Conservation (phyloP, 2,888 invertebrate genomes). For the Sesia apiformis region DNA sequence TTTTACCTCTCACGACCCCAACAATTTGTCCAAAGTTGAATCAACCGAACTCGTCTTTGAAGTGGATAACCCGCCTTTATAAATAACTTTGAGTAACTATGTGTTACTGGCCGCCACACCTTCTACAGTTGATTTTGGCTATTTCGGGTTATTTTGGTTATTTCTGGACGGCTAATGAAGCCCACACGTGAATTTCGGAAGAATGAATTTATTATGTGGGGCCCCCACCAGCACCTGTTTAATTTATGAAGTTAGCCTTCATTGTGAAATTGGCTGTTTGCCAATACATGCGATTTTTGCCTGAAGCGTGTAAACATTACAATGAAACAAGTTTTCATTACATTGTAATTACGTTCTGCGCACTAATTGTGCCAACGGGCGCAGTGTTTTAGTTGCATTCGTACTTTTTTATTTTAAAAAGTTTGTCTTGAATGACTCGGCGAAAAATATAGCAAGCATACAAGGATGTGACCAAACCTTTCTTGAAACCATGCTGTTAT, state of each 20-base stretch:
- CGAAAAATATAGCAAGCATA: too few species aligned
- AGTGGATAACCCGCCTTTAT: not conserved
- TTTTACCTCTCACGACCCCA: too few species aligned
- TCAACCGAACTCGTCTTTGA: too few species aligned
- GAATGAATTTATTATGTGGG: slow-evolving; percentile 37
- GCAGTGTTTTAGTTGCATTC: too few species aligned
- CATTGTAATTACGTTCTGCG: too few species aligned
- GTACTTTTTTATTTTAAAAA: too few species aligned
- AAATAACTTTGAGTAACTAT: slow-evolving; percentile 1
- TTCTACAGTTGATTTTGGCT: slow-evolving; percentile 26
- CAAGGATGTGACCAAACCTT: too few species aligned
- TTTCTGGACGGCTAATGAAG: slow-evolving; percentile 41
- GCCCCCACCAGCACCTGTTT: slow-evolving; percentile 27
- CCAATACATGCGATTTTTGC: slow-evolving; percentile 44
- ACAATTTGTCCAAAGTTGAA: too few species aligned
- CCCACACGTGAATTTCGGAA: slow-evolving; percentile 34
- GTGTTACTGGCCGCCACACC: slow-evolving; percentile 30
- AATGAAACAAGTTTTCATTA: not conserved
- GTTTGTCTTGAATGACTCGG: too few species aligned
- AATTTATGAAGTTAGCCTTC: slow-evolving; percentile 45
- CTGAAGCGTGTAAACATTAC: not conserved
- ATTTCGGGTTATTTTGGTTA: slow-evolving; percentile 28
- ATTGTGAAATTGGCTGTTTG: slow-evolving; percentile 40
- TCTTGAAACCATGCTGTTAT: too few species aligned
- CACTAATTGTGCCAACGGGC: too few species aligned